Conservation (phyloP, 2,888 invertebrate species). For the Ophion obscuratus region DNA sequence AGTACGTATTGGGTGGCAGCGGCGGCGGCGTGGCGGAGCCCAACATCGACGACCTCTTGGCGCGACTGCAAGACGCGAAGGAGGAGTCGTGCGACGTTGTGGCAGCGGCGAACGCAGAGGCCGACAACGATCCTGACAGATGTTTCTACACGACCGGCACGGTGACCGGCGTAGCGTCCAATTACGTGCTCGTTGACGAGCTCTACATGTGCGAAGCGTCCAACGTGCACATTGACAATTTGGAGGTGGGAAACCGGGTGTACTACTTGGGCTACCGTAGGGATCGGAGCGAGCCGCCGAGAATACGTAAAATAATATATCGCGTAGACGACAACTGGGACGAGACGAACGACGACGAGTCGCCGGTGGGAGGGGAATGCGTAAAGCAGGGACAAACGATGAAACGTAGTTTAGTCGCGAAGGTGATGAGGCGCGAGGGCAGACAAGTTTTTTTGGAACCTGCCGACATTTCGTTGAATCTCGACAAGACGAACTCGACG, state of each 20-base stretch:
- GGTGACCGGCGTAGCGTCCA: constrained; percentile 86
- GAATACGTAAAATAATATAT: constrained; percentile 86
- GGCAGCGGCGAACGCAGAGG: constrained; percentile 31
- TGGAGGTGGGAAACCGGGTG: constrained; percentile 86
- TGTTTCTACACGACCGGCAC: constrained; percentile 84
- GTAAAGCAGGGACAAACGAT: constrained; percentile 76
- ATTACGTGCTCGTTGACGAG: constrained; percentile 87
- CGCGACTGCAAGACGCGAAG: constrained; percentile 66
- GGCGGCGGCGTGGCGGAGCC: constrained; percentile 55
- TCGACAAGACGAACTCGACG: constrained; percentile 87
- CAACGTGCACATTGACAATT: constrained; percentile 78
- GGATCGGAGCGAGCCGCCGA: constrained; percentile 82
- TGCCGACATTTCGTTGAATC: constrained; percentile 86
- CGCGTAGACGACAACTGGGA: constrained; percentile 83
- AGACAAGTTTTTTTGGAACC: constrained; percentile 85
- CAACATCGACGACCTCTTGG: constrained; percentile 71
- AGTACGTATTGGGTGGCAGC: constrained; percentile 61
- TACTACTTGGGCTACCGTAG: constrained; percentile 86
- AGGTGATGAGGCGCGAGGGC: constrained; percentile 82
- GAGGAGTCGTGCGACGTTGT: constrained; percentile 35
- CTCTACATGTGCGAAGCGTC: constrained; percentile 85
- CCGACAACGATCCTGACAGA: constrained; percentile 63
- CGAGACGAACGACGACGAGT: constrained; percentile 74
- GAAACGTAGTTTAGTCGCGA: constrained; percentile 81
- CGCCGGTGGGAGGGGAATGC: constrained; percentile 80